These are phyloP conservation scores for Polypterus bichir DNA, from an alignment of 2,113 vertebrate species.

Conservation along the genomic window DNA sequence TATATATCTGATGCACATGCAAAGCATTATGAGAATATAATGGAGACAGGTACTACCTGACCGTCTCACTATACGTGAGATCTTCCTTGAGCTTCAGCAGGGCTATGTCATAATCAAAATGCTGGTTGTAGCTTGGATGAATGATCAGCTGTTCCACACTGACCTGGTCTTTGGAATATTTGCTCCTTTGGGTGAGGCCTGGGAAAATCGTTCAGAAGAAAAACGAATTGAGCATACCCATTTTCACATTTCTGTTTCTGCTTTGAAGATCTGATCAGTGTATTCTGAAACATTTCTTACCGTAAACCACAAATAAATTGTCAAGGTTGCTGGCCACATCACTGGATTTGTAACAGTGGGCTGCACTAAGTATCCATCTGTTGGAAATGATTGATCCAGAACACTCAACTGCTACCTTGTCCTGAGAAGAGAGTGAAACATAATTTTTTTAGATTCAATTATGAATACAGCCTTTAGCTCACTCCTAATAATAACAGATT, in stretches of 20 bases:
- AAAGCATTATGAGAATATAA: neutral
- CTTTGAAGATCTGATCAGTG: too few species aligned
- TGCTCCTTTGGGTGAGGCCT: too few species aligned
- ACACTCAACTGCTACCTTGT: neutral
- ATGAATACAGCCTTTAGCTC: too few species aligned
- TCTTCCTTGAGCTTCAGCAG: neutral
- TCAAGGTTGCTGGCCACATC: neutral
- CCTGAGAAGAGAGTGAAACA: neutral
- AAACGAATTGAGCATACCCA: too few species aligned
- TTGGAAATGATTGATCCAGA: constrained; percentile 8
- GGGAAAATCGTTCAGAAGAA: too few species aligned
- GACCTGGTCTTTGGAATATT: too few species aligned
- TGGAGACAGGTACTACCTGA: neutral
- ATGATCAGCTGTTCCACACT: neutral
- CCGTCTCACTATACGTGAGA: neutral
- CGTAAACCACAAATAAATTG: neutral
- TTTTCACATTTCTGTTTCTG: too few species aligned
- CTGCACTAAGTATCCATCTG: constrained; percentile 6
- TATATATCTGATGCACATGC: too few species aligned
- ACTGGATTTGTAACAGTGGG: neutral
- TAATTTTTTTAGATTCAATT: neutral
- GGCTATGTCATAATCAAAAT: neutral
- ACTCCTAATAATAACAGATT: too few species aligned
- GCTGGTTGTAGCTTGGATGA: neutral
- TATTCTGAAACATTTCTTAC: too few species aligned